These are phyloP conservation scores for Equus quagga DNA, from an alignment of 2,113 vertebrate species.

Conservation along the genomic window DNA sequence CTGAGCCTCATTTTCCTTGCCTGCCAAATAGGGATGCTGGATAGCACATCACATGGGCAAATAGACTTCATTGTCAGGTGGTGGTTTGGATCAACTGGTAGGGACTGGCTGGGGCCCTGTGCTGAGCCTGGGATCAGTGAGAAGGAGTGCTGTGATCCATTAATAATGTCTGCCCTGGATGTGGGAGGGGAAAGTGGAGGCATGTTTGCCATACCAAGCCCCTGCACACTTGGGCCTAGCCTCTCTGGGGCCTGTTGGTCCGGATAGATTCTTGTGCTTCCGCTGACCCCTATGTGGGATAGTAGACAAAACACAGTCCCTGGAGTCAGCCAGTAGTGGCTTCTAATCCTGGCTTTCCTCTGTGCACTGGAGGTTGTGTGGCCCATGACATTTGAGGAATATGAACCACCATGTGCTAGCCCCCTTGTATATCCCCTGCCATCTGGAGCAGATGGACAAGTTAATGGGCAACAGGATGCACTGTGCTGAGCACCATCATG, in stretches of 20 bases:
- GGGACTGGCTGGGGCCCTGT: not conserved
- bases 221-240: not conserved
- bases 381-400: not conserved
- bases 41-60: not conserved
- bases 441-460: not conserved
- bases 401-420: not conserved
- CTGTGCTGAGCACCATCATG: not conserved
- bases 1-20: not conserved
- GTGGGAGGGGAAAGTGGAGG: not conserved
- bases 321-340: not conserved
- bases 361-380: too few relatives aligned
- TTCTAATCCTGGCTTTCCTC: not conserved
- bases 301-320: not conserved
- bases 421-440: not conserved
- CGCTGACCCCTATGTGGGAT: not conserved
- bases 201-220: not conserved
- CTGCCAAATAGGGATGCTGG: not conserved
- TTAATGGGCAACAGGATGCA: not conserved
- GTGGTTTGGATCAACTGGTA: not conserved
- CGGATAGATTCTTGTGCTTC: not conserved
- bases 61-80: not conserved
- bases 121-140: not conserved
- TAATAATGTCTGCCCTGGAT: not conserved
- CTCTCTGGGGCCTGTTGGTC: not conserved
- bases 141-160: not conserved